Percentiles rank a stretch among this genome's conserved stretches.
Conservation (phyloP, 2,888 invertebrate genomes). For the Thymelicus acteon region DNA sequence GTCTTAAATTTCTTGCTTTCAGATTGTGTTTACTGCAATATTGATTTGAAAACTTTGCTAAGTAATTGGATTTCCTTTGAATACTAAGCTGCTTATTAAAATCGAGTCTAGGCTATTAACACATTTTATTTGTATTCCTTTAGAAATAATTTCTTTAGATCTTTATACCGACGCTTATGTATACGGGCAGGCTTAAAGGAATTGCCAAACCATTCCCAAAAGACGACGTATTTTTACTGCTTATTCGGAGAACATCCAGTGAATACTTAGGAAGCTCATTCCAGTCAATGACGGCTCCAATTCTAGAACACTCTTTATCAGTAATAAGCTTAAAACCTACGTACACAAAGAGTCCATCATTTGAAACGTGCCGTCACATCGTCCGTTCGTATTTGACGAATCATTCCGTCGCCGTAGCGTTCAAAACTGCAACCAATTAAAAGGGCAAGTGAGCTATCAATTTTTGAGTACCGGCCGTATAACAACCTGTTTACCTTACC, state of each 20-base stretch:
- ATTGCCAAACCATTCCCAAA: not conserved
- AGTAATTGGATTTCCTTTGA: slow-evolving; percentile 23
- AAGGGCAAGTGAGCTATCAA: slow-evolving; percentile 38
- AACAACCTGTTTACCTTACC: slow-evolving; percentile 38
- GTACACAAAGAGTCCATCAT: slow-evolving; percentile 21
- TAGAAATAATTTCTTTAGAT: not conserved
- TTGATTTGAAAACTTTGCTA: slow-evolving; percentile 9
- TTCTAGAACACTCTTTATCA: slow-evolving; percentile 1
- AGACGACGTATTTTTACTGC: not conserved
- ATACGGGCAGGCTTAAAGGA: not conserved
- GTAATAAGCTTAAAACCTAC: slow-evolving; percentile 23
- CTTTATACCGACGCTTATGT: not conserved
- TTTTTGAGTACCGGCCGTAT: slow-evolving; percentile 36
- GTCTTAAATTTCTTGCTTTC: slow-evolving; percentile 3
- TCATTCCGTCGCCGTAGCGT: slow-evolving; percentile 24
- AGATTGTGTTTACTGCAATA: slow-evolving; percentile 17
- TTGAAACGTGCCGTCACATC: slow-evolving; percentile 32
- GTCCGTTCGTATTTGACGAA: slow-evolving; percentile 34
- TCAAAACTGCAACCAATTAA: slow-evolving; percentile 36
- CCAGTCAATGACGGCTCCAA: not conserved
- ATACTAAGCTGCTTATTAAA: slow-evolving; percentile 2
- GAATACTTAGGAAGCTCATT: slow-evolving; percentile 11
- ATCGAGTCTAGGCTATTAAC: not conserved
- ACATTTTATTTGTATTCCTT: not conserved
- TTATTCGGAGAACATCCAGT: not conserved